These are phyloP conservation scores for Psettodes erumei DNA, from an alignment of 2,113 vertebrate species.

Conservation along the genomic window DNA sequence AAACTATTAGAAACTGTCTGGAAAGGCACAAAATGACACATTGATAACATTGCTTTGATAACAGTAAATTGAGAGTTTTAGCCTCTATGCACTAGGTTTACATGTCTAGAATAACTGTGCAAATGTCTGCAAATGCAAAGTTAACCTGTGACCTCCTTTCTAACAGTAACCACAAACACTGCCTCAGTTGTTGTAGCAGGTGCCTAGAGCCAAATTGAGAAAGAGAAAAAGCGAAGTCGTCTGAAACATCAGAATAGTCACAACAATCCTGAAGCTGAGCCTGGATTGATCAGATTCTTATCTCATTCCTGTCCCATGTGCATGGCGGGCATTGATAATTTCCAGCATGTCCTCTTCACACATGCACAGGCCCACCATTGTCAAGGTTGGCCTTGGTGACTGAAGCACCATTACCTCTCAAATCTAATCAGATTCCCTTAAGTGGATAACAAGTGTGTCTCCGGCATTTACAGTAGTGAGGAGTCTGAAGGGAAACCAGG, in stretches of 20 bases:
- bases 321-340: slow-evolving; percentile 61
- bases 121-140: slow-evolving; percentile 47
- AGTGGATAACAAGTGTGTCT: slow-evolving; percentile 81
- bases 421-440: slow-evolving; percentile 79
- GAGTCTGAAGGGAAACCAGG: slow-evolving; percentile 71
- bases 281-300: slow-evolving; percentile 61
- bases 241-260: slow-evolving; percentile 43
- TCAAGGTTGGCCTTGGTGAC: slow-evolving; percentile 63
- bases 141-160: slow-evolving; percentile 63
- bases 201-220: slow-evolving; percentile 37
- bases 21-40: background rate
- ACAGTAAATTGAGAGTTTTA: background rate
- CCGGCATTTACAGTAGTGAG: slow-evolving; percentile 81
- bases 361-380: slow-evolving; percentile 75
- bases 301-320: slow-evolving; percentile 52
- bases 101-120: slow-evolving; percentile 39
- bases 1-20: background rate
- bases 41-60: background rate
- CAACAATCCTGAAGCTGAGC: slow-evolving; percentile 47
- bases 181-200: slow-evolving; percentile 63
- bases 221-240: slow-evolving; percentile 27
- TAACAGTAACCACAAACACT: slow-evolving; percentile 42
- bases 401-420: slow-evolving; percentile 76
- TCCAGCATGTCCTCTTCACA: slow-evolving; percentile 66
- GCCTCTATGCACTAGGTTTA: background rate